phyloP scores from a whole-genome alignment of 2,888 invertebrate species.

The Dolichopus griseipennis region DNA sequence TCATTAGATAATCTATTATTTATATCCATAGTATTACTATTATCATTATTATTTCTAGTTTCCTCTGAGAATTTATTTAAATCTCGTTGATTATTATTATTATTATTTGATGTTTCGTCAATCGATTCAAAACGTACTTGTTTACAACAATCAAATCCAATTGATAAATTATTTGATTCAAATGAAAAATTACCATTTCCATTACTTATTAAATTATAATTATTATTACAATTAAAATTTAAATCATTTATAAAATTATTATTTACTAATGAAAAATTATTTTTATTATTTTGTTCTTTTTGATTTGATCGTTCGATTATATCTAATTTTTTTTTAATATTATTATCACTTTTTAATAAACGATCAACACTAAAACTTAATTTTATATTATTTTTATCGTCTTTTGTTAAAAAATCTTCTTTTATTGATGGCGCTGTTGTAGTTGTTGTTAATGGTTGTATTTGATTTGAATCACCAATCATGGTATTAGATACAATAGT shows the following conservation, averaged over 20 bases:
- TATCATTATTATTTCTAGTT: background rate
- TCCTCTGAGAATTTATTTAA: background rate
- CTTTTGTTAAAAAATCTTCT: conserved; percentile 9
- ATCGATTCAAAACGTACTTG: background rate
- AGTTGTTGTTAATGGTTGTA: background rate
- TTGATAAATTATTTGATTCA: background rate
- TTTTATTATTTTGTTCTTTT: background rate
- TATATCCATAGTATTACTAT: background rate
- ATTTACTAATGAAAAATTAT: background rate
- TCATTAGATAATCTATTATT: background rate
- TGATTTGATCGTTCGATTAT: conserved; percentile 9
- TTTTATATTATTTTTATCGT: conserved; percentile 34
- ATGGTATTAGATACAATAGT: background rate
- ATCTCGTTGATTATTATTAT: background rate
- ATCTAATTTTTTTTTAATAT: background rate
- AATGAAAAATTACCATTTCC: no score
- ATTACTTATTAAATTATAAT: no score
- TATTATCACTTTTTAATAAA: conserved; percentile 26
- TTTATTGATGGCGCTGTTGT: background rate
- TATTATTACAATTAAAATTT: background rate
- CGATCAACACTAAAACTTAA: conserved; percentile 42
- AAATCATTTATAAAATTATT: background rate
- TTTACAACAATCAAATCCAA: conserved; percentile 1
- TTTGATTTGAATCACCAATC: background rate
- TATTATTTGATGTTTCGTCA: background rate